These are phyloP conservation scores for Prosapia bicincta DNA, from an alignment of 2,888 invertebrate species.

Conservation along the genomic window DNA sequence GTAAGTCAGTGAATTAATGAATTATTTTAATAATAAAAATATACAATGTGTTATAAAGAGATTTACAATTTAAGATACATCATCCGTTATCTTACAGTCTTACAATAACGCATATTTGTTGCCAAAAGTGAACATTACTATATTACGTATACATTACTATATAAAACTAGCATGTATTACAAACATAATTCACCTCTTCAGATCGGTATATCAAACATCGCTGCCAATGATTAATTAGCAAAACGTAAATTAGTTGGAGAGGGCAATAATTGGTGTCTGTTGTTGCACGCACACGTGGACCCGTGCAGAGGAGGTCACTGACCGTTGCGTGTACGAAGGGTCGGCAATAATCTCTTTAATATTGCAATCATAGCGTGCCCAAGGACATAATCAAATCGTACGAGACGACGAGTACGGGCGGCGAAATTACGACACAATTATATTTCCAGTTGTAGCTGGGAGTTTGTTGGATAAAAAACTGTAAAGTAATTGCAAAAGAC, in stretches of 20 bases:
- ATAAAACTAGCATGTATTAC: neutral
- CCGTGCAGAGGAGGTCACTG: neutral
- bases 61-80: too few relatives aligned
- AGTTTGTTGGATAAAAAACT: too few relatives aligned
- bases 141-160: too few relatives aligned
- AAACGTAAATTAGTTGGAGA: neutral
- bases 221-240: neutral
- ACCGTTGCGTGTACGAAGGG: neutral
- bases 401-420: neutral
- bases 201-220: neutral
- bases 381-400: neutral
- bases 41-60: too few relatives aligned
- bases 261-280: neutral
- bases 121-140: too few relatives aligned
- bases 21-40: too few relatives aligned
- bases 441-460: too few relatives aligned
- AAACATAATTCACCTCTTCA: neutral
- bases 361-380: neutral
- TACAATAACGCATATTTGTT: too few relatives aligned
- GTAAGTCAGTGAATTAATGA: too few relatives aligned
- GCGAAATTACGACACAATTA: too few relatives aligned
- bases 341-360: neutral
- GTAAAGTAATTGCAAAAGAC: too few relatives aligned
- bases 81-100: too few relatives aligned
- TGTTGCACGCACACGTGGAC: neutral